Base-by-base conservation (phyloP, 2,888 invertebrate genomes). In the Dicranocentrus wangi region DNA sequence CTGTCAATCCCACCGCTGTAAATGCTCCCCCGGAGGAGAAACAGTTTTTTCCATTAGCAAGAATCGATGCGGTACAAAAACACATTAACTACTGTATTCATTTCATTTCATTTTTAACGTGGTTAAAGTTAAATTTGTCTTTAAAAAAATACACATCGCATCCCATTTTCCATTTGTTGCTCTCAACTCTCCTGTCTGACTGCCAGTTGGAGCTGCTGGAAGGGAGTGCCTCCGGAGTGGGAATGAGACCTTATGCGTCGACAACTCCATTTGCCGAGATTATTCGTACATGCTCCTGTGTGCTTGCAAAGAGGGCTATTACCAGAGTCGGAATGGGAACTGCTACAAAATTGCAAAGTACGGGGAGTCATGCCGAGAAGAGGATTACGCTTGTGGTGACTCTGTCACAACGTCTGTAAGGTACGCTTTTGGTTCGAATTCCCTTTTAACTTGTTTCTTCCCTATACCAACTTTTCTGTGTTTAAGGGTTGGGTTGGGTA, bases 371-470 rank as follows among this genome's bases (percentile, higher is more conserved):
- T 84, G 83, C 27, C 8, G 72, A 42, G 83, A 84, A 61, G 83
- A 84, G 61, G 82, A 84, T 25, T 84, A 80, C 60, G 61, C 83
- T 10, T 84, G 83, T 77, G 83, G 83, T 25, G 83, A 84, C 53
- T 77, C 82, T n/a, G 63, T 82, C 43, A 71, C 82, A 1, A 80
- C 77, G 7, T 71, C 82, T 1, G 23, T 84, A 15, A 80, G 80
- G 83, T 83, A 79, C 1, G 2, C 0, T 55, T 55, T 19, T 23
- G n/a, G 15, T 15, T 47, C 47, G 3, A 47, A 3, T 47, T 17
- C 3, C 47, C 47, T n/a, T n/a, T n/a, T n/a, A n/a, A n/a, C n/a
- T n/a, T n/a, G n/a, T n/a, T n/a, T n/a, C n/a, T n/a, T n/a, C n/a
- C n/a, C n/a, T n/a, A n/a, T n/a, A n/a, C n/a, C n/a, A n/a, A n/a